Evolutionary conservation across 2,113 vertebrate genomes (phyloP), one percentile per base, ranked within the genome.

Genomic region (Lepisosteus oculatus): DNA sequence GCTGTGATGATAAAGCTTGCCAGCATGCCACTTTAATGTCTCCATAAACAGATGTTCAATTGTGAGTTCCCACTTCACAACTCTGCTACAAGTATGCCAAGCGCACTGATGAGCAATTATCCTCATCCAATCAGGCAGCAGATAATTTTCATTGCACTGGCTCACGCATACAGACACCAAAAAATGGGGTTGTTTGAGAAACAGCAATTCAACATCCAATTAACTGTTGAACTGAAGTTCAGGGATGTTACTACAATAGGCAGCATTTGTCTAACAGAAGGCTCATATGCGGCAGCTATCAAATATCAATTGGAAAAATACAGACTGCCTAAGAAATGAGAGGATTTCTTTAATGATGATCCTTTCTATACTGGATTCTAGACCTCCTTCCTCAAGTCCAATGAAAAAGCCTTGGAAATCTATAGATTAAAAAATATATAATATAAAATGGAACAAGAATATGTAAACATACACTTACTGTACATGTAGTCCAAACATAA

Each of bases 21-120:
- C 72, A 80, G 71, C 70, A 55, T 73, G 62, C 15, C 56, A 62
- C 61, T 65, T 65, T 69, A 29, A 61, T 69, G 55, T 68, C 44
- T 71, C 43, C 55, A 57, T 61, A 69, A 67, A 74, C 66, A 74
- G 67, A 67, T 68, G 70, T 65, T 76, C 47, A 59, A 14, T 29
- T 74, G 62, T 61, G 57, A 55, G 41, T 42, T 12, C 15, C 15
- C 62, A 51, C n/a, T 15, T 73, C 8, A 29, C 75, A 17, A 43
- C 13, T 45, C 13, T 44, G 45, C 9, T 59, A 62, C 51, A 4
- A 3, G 41, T 43, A 17, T 13, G 63, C 54, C 54, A 45, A 59
- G 64, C 63, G 45, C 63, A 42, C 55, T 65, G 51, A 67, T 59
- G 55, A 56, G 13, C 54, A 56, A 44, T 65, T 51, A 70, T 6